Evolutionary conservation across 2,113 vertebrate genomes (phyloP), one percentile per base, ranked within the genome.

Genomic region (Ranitomeya imitator): DNA sequence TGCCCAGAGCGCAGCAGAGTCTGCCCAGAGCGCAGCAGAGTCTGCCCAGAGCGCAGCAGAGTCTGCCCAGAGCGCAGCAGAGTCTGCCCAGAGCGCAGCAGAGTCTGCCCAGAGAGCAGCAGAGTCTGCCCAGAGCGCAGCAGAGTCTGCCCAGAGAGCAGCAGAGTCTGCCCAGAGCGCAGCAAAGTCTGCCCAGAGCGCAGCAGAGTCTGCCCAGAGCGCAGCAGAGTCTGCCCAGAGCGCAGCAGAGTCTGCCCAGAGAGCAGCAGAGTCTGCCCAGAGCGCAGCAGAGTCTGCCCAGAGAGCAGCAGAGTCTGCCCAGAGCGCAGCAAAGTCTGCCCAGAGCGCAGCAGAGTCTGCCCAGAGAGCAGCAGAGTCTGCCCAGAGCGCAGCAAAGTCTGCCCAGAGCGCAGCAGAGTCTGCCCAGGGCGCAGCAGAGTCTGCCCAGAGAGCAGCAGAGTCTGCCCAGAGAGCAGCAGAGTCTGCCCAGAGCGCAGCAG

Each of bases 221-320:
- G 76, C 76, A 69, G 59, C 85, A 79, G 51, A 23, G 4, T 86
- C 79, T 67, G 85, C 85, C 85, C 85, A 15, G n/a, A 16, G n/a
- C 19, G 5, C 69, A 85, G 82, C 73, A 57, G n/a, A n/a, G n/a
- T n/a, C n/a, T n/a, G n/a, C n/a, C n/a, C n/a, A n/a, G n/a, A n/a
- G n/a, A n/a, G n/a, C n/a, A n/a, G n/a, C n/a, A 19, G 45, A 10
- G 19, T 67, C 6, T 67, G 63, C 80, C 13, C 18, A 65, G 31
- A 65, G 63, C 54, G 65, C 23, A 59, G 31, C 37, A n/a, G 37
- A 45, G 37, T 3, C 37, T n/a, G n/a, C n/a, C n/a, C n/a, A n/a
- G n/a, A n/a, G n/a, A n/a, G 76, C 76, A 69, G 59, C 85, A 79
- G 51, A 23, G 4, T 86, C 79, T 67, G 85, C 85, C 85, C 85